Evolutionary conservation across 2,888 invertebrate genomes (phyloP), one percentile per base, ranked within the genome.

Genomic region (Lordiphosa andalusiaca): DNA sequence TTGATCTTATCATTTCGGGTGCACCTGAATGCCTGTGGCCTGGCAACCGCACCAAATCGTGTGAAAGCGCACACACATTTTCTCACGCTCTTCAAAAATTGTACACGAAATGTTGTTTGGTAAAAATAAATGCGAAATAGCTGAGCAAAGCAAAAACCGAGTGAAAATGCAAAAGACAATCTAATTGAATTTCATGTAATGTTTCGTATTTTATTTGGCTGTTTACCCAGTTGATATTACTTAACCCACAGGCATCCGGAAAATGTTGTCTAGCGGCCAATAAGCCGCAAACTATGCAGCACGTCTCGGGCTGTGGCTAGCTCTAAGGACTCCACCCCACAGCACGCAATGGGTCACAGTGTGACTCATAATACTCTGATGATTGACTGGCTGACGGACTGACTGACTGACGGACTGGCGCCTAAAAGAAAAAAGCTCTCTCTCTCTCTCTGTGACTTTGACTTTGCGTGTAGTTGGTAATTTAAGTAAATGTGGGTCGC

Each of bases 381-480:
- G 76, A 76, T 69, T 73, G 73, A 75, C 76, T 67, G 62, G 54
- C 68, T 57, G 61, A 50, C 21, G 39, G 53, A 56, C n/a, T 50
- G 65, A 41, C 51, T 64, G 61, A 50, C 21, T 42, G 53, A 56
- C n/a, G 53, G 65, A 41, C 51, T 64, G 74, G 56, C 52, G 59
- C 48, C 74, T 71, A 53, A 1, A 25, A 30, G 9, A 30, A 30
- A 53, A 44, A 57, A 51, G 59, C 48, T 54, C 55, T 63, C 9
- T 30, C 55, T 63, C 9, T 30, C 30, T 30, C 30, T 30, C 30
- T 30, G 9, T 30, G 30, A 30, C 46, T 71, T 47, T 57, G 77
- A 76, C 71, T 72, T 85, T 83, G 86, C 87, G 87, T 87, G 87
- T 81, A 81, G 72, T 71, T 84, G 64, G 78, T 80, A 82, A 86